Conservation (phyloP, 1,140 invertebrate genomes). For the Musca domestica region DNA sequence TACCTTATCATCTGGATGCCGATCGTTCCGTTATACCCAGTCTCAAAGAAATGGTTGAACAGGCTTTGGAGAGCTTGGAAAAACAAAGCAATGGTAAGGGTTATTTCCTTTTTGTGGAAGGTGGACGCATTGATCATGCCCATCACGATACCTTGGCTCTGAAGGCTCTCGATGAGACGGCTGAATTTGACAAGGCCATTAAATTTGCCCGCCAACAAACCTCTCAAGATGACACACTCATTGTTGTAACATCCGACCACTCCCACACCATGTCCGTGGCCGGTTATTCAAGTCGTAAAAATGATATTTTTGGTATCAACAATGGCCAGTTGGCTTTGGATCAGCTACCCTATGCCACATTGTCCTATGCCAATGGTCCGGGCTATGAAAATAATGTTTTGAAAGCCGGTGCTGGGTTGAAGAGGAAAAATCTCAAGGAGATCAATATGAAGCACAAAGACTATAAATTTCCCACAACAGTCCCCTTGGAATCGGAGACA, state of each 20-base stretch:
- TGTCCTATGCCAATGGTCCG: conserved; percentile 68
- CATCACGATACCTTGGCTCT: conserved; percentile 67
- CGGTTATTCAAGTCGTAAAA: conserved; percentile 71
- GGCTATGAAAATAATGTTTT: conserved; percentile 56
- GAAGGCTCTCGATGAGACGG: conserved; percentile 68
- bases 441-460: conserved; percentile 27
- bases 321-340: conserved; percentile 38
- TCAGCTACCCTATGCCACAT: conserved; percentile 61
- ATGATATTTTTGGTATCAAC: conserved; percentile 62
- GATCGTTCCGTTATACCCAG: conserved; percentile 62
- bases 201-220: conserved; percentile 61
- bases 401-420: background rate
- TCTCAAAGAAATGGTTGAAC: conserved; percentile 72
- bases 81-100: conserved; percentile 69
- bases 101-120: conserved; percentile 65
- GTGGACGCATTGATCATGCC: conserved; percentile 71
- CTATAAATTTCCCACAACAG: conserved; percentile 55
- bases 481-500: conserved; percentile 56
- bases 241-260: conserved; percentile 71
- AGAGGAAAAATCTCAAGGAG: conserved; percentile 17
- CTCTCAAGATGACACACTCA: conserved; percentile 62
- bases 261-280: conserved; percentile 68
- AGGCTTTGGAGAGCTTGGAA: conserved; percentile 70
- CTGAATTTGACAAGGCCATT: conserved; percentile 68
- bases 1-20: conserved; percentile 58